These are phyloP conservation scores for Taenaris catops DNA, from an alignment of 2,888 invertebrate genomes.

Conservation along the genomic window DNA sequence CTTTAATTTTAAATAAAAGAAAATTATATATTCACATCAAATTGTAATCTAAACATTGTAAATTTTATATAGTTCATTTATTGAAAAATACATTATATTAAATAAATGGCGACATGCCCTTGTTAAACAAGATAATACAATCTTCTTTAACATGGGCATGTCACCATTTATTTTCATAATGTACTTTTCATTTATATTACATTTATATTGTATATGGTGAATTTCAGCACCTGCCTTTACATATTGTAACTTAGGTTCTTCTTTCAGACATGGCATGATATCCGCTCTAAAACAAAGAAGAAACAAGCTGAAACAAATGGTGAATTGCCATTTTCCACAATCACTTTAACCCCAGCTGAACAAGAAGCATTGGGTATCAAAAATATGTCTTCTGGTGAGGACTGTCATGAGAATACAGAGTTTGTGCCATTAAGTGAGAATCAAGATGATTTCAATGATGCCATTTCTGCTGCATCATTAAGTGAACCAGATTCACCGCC, in stretches of 20 bases:
- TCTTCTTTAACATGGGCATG: no score
- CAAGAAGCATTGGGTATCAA: slow-evolving; percentile 52
- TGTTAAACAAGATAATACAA: no score
- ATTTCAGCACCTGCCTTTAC: not conserved
- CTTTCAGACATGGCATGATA: slow-evolving; percentile 71
- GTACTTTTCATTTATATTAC: no score
- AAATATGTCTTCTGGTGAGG: slow-evolving; percentile 36
- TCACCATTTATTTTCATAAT: no score
- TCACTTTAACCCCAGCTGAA: slow-evolving; percentile 44
- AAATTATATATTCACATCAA: no score
- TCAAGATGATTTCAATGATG: slow-evolving; percentile 36
- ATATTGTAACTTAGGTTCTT: no score
- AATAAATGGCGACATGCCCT: no score
- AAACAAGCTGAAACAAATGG: slow-evolving; percentile 40
- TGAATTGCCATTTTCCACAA: slow-evolving; percentile 37
- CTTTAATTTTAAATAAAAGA: no score
- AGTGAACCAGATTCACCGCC: slow-evolving; percentile 49
- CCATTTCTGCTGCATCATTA: slow-evolving; percentile 34
- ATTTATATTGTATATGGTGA: no score
- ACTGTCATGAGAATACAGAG: slow-evolving; percentile 42
- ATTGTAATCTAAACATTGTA: no score
- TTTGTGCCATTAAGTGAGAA: slow-evolving; percentile 40
- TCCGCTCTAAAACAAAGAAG: slow-evolving; percentile 54
- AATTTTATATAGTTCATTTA: no score
- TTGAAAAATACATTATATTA: no score